These are phyloP conservation scores for Drosophila aldrichi DNA, from an alignment of 2,888 invertebrate species.

Conservation along the genomic window DNA sequence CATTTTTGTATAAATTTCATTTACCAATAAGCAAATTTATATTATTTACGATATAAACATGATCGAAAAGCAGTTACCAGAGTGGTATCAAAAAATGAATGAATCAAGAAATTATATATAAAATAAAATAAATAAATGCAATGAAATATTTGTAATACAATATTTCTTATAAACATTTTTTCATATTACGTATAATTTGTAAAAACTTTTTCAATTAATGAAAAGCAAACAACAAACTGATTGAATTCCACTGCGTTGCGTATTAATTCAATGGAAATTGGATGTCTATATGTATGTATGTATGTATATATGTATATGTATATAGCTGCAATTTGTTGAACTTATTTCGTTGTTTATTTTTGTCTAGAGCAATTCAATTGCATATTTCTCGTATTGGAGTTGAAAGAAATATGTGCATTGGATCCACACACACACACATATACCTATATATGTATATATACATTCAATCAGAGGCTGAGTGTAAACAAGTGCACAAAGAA, in stretches of 20 bases:
- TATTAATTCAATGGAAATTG: conserved; percentile 17
- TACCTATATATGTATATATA: not conserved
- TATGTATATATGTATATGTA: not conserved
- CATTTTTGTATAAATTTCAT: no score
- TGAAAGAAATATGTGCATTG: conserved; percentile 59
- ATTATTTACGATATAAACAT: no score
- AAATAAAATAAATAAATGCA: not conserved
- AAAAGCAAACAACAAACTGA: not conserved
- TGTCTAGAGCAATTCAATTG: conserved; percentile 29
- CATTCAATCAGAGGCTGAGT: conserved; percentile 1
- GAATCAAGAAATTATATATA: not conserved
- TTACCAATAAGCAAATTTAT: no score
- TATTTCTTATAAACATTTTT: not conserved
- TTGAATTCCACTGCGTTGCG: conserved; percentile 14
- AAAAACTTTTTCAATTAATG: conserved; percentile 5
- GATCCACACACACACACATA: conserved; percentile 28
- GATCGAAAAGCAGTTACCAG: no score
- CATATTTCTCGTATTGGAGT: conserved; percentile 38
- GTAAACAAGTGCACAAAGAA: conserved; percentile 11
- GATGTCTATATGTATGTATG: not conserved
- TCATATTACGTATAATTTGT: not conserved
- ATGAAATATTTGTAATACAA: not conserved
- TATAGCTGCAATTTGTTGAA: conserved; percentile 25
- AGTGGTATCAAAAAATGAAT: no score
- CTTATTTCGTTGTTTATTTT: conserved; percentile 48